Percentiles rank a stretch among this genome's conserved stretches.
Evolutionary conservation across 2,113 vertebrate species (phyloP).

Genomic region (Aviceda subcristata): DNA sequence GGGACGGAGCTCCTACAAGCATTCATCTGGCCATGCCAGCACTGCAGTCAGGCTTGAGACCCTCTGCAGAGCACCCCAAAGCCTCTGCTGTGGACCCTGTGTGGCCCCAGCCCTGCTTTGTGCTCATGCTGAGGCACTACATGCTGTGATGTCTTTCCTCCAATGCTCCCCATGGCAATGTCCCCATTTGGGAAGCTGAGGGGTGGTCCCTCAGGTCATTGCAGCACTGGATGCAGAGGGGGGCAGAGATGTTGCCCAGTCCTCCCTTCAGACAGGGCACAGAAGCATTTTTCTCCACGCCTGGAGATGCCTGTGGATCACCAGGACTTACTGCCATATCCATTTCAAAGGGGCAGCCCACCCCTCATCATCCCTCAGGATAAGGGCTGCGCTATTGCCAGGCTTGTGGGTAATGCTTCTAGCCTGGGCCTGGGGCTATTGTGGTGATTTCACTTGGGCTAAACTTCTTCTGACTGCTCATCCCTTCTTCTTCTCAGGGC

Average conservation of each 20-base stretch:
- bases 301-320: not conserved
- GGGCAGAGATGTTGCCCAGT: not conserved
- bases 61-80: not conserved
- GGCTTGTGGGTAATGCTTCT: not conserved
- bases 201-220: not conserved
- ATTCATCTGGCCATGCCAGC: not conserved
- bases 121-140: not conserved
- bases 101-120: not conserved
- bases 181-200: not conserved
- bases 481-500: not conserved
- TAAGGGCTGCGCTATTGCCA: not conserved
- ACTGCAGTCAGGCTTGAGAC: not conserved
- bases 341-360: not conserved
- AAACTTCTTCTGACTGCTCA: not conserved
- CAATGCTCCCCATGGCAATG: not conserved
- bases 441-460: not conserved
- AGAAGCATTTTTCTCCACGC: not conserved
- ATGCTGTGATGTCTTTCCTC: not conserved
- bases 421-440: not conserved
- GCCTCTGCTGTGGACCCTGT: not conserved
- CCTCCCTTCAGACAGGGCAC: not conserved
- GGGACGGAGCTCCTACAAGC: not conserved
- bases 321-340: not conserved
- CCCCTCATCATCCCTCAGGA: not conserved
- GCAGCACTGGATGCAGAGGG: not conserved